These are phyloP conservation scores for Apoderus coryli DNA, from an alignment of 2,888 invertebrate genomes.

Conservation along the genomic window DNA sequence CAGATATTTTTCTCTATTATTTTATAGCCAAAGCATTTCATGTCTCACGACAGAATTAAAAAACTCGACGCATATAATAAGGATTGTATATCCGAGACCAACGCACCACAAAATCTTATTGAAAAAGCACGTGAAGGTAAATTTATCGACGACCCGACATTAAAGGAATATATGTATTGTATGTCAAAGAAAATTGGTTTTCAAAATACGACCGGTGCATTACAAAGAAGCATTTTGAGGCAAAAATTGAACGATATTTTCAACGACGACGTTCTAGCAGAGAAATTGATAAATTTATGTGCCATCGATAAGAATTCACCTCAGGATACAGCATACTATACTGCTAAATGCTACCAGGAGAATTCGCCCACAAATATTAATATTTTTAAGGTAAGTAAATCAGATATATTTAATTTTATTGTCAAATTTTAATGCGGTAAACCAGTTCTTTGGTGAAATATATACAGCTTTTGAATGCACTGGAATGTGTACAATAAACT, in stretches of 20 bases:
- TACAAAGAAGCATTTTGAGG: slow-evolving; percentile 9
- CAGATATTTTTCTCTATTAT: too few species aligned
- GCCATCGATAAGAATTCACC: slow-evolving; percentile 14
- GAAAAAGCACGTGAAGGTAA: slow-evolving; percentile 10
- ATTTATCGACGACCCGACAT: slow-evolving; percentile 13
- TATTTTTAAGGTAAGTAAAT: slow-evolving; percentile 10
- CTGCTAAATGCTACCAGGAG: slow-evolving; percentile 14
- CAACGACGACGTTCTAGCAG: slow-evolving; percentile 8
- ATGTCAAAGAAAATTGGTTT: slow-evolving; percentile 12
- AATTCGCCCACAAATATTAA: slow-evolving; percentile 11
- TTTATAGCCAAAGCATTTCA: too few species aligned
- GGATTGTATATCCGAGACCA: slow-evolving; percentile 12
- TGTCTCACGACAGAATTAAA: slow-evolving; percentile 8
- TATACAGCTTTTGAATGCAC: too few species aligned
- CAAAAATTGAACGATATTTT: slow-evolving; percentile 7
- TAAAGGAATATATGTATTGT: slow-evolving; percentile 13
- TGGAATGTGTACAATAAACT: too few species aligned
- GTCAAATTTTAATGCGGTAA: too few species aligned
- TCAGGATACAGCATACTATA: slow-evolving; percentile 16
- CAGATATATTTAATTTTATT: too few species aligned
- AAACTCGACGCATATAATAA: slow-evolving; percentile 7
- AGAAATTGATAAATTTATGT: slow-evolving; percentile 15
- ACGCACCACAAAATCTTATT: slow-evolving; percentile 10
- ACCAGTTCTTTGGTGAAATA: too few species aligned
- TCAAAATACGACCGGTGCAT: slow-evolving; percentile 12